phyloP scores from a whole-genome alignment of 2,888 invertebrate species.

The Mythimna impura region DNA sequence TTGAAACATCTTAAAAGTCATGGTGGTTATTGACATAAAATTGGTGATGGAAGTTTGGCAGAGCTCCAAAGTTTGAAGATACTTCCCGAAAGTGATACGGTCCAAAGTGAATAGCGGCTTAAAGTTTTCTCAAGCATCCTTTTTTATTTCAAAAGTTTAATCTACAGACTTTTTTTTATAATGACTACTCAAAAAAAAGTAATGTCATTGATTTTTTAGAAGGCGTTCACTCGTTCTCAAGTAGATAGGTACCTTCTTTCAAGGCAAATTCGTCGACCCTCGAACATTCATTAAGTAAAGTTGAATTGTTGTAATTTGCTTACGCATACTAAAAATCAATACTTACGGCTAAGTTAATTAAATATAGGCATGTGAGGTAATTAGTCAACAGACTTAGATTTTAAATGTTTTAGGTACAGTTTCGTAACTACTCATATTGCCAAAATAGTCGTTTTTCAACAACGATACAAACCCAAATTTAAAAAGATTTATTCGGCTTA shows the following conservation, averaged over 20 bases:
- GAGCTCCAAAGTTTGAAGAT: constrained; percentile 49
- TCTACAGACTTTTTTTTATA: not conserved
- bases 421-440: not conserved
- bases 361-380: constrained; percentile 34
- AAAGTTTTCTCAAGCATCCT: constrained; percentile 23
- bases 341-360: constrained; percentile 58
- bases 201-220: constrained; percentile 40
- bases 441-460: not conserved
- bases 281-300: constrained; percentile 55
- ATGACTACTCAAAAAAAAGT: constrained; percentile 12
- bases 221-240: constrained; percentile 56
- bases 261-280: constrained; percentile 52
- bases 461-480: constrained; percentile 7
- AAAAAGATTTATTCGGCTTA: constrained; percentile 28
- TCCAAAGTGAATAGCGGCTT: constrained; percentile 26
- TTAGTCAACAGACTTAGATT: constrained; percentile 23
- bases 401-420: constrained; percentile 1
- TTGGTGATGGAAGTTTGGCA: constrained; percentile 59
- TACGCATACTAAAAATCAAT: constrained; percentile 60
- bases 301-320: constrained; percentile 49
- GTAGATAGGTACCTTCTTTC: constrained; percentile 24
- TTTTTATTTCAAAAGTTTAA: not conserved
- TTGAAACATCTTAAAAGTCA: constrained; percentile 52
- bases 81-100: constrained; percentile 50
- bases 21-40: constrained; percentile 53